phyloP scores from a whole-genome alignment of 2,888 invertebrate species.

The Scelioninae gen. 2 region DNA sequence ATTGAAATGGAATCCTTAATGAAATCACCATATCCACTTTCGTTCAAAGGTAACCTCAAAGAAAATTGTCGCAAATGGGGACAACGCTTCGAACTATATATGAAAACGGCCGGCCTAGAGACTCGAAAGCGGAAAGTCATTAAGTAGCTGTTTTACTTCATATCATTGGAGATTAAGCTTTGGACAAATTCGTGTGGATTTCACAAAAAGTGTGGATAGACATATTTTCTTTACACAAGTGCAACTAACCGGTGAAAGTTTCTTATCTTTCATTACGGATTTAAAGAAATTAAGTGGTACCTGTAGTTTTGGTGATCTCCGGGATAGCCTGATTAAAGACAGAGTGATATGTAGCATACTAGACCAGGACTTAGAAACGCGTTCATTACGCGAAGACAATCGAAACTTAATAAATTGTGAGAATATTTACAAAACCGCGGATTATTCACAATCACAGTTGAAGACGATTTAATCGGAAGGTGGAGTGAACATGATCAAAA shows the following conservation, averaged over 20 bases:
- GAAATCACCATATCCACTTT: conserved; percentile 50
- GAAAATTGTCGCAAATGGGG: conserved; percentile 62
- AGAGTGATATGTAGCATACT: conserved; percentile 47
- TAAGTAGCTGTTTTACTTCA: conserved; percentile 64
- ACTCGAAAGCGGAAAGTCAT: conserved; percentile 54
- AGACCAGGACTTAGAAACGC: conserved; percentile 41
- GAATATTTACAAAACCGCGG: conserved; percentile 44
- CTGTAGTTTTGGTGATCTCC: conserved; percentile 59
- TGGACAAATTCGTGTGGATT: conserved; percentile 63
- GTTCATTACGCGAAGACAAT: conserved; percentile 44
- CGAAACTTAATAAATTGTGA: conserved; percentile 42
- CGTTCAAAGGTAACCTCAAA: conserved; percentile 52
- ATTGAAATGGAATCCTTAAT: conserved; percentile 43
- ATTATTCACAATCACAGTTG: conserved; percentile 33
- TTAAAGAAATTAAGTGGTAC: conserved; percentile 51
- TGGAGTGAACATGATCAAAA: conserved; percentile 4
- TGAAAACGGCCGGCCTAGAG: conserved; percentile 61
- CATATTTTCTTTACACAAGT: conserved; percentile 61
- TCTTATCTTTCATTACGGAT: conserved; percentile 42
- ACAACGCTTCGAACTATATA: conserved; percentile 62
- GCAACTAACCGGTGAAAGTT: conserved; percentile 58
- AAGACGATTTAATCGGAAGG: conserved; percentile 18
- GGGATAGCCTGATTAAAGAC: conserved; percentile 54
- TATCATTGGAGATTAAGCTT: conserved; percentile 62
- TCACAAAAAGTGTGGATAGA: conserved; percentile 56